Evolutionary conservation across 2,888 invertebrate species (phyloP).

Genomic region (Megaustenia siamemsis): DNA sequence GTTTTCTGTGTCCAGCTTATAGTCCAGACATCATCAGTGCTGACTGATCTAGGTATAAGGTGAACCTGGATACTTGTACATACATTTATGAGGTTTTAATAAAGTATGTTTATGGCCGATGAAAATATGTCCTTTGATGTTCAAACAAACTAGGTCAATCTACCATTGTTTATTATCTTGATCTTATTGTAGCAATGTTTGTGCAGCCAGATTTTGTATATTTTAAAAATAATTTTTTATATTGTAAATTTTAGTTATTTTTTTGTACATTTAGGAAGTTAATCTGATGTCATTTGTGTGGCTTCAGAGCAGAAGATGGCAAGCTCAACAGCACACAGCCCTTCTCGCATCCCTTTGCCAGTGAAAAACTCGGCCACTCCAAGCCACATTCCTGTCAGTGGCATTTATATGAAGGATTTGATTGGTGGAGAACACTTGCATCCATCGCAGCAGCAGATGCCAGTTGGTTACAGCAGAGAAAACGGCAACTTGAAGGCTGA

Average conservation of each 20-base stretch:
- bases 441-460: slow-evolving; percentile 38
- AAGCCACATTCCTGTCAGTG: slow-evolving; percentile 37
- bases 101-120: too few relatives aligned
- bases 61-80: too few relatives aligned
- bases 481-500: slow-evolving; percentile 57
- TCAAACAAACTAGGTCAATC: too few relatives aligned
- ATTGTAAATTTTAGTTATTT: not conserved
- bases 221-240: not conserved
- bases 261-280: not conserved
- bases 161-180: too few relatives aligned
- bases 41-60: too few relatives aligned
- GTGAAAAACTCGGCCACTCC: slow-evolving; percentile 57
- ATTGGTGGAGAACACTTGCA: slow-evolving; percentile 34
- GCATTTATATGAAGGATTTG: slow-evolving; percentile 51
- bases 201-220: too few relatives aligned
- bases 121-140: too few relatives aligned
- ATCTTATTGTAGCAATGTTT: too few relatives aligned
- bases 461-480: slow-evolving; percentile 54
- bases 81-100: too few relatives aligned
- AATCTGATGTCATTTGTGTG: slow-evolving; percentile 40
- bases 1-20: too few relatives aligned
- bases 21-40: too few relatives aligned
- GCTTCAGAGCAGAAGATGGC: slow-evolving; percentile 61
- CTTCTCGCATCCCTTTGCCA: slow-evolving; percentile 71
- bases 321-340: slow-evolving; percentile 67